phyloP scores from a whole-genome alignment of 2,888 invertebrate species.

The Pachliopta kotzebuea region DNA sequence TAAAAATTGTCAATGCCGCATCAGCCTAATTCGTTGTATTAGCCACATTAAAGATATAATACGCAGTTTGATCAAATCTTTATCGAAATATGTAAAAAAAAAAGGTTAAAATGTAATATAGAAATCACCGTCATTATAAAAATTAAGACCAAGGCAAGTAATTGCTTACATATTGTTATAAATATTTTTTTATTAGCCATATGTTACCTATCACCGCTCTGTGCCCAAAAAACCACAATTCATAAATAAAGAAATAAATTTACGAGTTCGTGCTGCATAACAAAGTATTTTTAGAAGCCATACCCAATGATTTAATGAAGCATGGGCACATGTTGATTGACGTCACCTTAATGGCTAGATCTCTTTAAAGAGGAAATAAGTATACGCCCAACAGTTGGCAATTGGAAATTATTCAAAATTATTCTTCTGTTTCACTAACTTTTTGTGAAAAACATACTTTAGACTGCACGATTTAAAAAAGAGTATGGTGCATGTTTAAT shows the following conservation, averaged over 20 bases:
- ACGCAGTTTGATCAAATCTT: too few relatives aligned
- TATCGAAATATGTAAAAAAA: too few relatives aligned
- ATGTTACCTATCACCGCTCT: background rate
- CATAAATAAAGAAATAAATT: background rate
- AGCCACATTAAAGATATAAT: too few relatives aligned
- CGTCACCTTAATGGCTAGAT: constrained; percentile 5
- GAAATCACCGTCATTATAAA: too few relatives aligned
- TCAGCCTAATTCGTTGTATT: too few relatives aligned
- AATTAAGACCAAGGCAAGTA: too few relatives aligned
- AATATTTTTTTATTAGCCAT: background rate
- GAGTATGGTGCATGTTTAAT: background rate
- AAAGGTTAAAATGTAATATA: too few relatives aligned
- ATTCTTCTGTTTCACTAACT: background rate
- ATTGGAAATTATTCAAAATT: constrained; percentile 13
- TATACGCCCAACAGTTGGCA: constrained; percentile 5
- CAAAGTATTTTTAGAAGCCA: background rate
- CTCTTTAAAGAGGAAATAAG: constrained; percentile 3
- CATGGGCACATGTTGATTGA: constrained; percentile 1
- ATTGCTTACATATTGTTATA: background rate
- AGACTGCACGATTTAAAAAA: background rate
- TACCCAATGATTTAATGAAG: background rate
- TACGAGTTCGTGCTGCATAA: background rate
- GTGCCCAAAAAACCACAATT: background rate
- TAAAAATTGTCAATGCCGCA: too few relatives aligned
- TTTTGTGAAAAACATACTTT: background rate